Conservation (phyloP, 2,797 vertebrate species). For the Pygocentrus nattereri region DNA sequence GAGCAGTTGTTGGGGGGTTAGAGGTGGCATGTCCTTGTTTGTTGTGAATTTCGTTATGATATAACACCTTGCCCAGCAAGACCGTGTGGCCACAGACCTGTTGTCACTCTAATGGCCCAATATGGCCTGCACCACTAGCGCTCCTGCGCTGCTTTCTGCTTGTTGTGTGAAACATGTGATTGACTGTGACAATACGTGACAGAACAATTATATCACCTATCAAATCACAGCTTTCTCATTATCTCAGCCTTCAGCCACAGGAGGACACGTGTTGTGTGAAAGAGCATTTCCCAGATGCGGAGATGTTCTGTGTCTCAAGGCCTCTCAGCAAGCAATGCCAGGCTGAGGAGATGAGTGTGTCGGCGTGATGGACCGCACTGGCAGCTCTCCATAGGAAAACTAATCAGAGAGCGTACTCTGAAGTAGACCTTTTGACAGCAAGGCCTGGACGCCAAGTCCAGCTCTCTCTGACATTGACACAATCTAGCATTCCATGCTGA, state of each 20-base stretch:
- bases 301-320: conserved; percentile 23
- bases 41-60: too few species aligned
- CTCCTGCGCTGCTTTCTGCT: neutral
- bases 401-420: conserved; percentile 46
- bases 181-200: conserved; percentile 44
- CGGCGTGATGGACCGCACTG: conserved; percentile 44
- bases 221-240: conserved; percentile 42
- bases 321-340: neutral
- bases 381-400: conserved; percentile 49
- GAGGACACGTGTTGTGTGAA: neutral
- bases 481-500: conserved; percentile 40
- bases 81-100: neutral
- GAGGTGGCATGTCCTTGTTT: too few species aligned
- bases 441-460: conserved; percentile 3
- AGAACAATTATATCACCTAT: conserved; percentile 50
- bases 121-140: neutral
- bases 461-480: conserved; percentile 38
- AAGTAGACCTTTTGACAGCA: neutral
- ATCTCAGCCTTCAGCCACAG: conserved; percentile 37
- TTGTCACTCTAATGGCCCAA: neutral
- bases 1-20: too few species aligned
- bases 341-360: conserved; percentile 41
- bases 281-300: conserved; percentile 24
- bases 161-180: conserved; percentile 22
- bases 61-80: too few species aligned